Evolutionary conservation across 1,140 invertebrate species (phyloP).

Genomic region (Drosophila fuyamai): DNA sequence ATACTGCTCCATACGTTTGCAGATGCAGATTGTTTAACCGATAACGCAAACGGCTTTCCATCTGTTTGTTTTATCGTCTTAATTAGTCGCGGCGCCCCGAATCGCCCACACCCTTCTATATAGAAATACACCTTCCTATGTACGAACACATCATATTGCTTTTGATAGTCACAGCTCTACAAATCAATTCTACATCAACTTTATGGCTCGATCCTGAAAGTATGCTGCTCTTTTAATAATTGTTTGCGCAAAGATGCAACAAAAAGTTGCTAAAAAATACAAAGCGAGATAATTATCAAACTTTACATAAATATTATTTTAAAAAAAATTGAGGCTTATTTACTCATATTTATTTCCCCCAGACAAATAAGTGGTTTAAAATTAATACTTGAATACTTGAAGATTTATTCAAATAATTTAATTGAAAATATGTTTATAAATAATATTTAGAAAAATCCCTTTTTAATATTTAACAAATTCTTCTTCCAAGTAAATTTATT

Average conservation of each 20-base stretch:
- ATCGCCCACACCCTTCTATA: slow-evolving; percentile 19
- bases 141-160: not conserved
- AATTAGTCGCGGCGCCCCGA: slow-evolving; percentile 11
- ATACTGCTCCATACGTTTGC: slow-evolving; percentile 28
- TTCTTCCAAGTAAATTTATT: no score
- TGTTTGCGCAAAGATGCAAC: no score
- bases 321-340: no score
- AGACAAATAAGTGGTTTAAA: no score
- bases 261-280: not conserved
- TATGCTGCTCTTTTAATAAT: slow-evolving; percentile 6
- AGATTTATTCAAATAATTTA: no score
- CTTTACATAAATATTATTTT: no score
- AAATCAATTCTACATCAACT: not conserved
- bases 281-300: not conserved
- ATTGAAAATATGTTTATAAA: no score
- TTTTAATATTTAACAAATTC: no score
- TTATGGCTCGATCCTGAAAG: slow-evolving; percentile 18
- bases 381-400: no score
- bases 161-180: not conserved
- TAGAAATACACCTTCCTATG: not conserved
- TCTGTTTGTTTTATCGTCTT: slow-evolving; percentile 39
- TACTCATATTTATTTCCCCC: no score
- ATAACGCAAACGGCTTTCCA: slow-evolving; percentile 29
- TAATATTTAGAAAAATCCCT: no score
- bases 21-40: slow-evolving; percentile 47